Evolutionary conservation across 2,888 invertebrate species (phyloP).

Genomic region (Meandrusa payeni): DNA sequence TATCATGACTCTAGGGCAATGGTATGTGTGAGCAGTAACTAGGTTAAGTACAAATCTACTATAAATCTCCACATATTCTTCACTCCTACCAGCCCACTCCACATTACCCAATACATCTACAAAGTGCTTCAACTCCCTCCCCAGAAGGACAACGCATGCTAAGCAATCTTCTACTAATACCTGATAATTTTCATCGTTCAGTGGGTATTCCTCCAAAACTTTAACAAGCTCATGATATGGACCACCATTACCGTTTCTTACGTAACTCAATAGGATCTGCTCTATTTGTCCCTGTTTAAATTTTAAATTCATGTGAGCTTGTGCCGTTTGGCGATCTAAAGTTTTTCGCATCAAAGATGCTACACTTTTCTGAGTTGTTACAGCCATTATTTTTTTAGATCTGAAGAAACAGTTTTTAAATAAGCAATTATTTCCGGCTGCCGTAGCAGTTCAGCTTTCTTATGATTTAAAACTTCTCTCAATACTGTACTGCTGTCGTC

Average conservation of each 20-base stretch:
- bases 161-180: conserved; percentile 64
- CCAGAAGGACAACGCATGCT: conserved; percentile 61
- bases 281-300: conserved; percentile 70
- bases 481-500: conserved; percentile 68
- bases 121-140: conserved; percentile 57
- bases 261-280: conserved; percentile 59
- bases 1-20: conserved; percentile 58
- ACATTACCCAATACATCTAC: conserved; percentile 59
- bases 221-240: conserved; percentile 72
- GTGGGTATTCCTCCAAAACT: conserved; percentile 59
- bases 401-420: conserved; percentile 60
- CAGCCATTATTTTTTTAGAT: conserved; percentile 72
- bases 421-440: conserved; percentile 71
- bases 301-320: conserved; percentile 60
- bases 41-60: conserved; percentile 57
- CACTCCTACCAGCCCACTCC: conserved; percentile 58
- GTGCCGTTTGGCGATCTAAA: conserved; percentile 58
- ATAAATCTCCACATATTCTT: conserved; percentile 54
- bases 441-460: conserved; percentile 68
- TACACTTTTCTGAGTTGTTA: conserved; percentile 60
- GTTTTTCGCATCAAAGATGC: conserved; percentile 70
- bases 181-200: conserved; percentile 65
- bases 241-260: conserved; percentile 53
- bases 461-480: conserved; percentile 69
- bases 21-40: conserved; percentile 71